Evolutionary conservation across 1,140 invertebrate species (phyloP).

Genomic region (Diorhabda carinulata): DNA sequence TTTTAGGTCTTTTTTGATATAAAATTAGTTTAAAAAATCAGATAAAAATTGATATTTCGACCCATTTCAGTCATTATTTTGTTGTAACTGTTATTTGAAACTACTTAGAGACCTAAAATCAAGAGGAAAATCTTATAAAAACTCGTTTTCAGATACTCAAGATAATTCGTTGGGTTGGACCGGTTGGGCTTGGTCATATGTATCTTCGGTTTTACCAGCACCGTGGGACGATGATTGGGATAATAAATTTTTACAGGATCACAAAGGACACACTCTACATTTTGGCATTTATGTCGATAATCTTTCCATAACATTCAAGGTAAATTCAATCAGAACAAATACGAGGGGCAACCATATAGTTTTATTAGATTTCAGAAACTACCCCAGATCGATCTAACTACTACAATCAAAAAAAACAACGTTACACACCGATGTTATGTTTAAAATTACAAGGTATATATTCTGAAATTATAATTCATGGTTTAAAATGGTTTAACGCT

Average conservation of each 20-base stretch:
- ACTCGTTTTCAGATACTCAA: constrained; percentile 24
- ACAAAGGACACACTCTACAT: constrained; percentile 38
- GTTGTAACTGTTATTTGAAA: too few species aligned
- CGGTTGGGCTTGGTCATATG: constrained; percentile 47
- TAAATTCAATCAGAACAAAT: constrained; percentile 14
- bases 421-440: constrained; percentile 42
- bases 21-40: too few species aligned
- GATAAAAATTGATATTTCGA: too few species aligned
- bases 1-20: too few species aligned
- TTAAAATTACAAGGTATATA: constrained; percentile 43
- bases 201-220: constrained; percentile 42
- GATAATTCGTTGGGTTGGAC: constrained; percentile 38
- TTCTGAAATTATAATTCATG: constrained; percentile 39
- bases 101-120: too few species aligned
- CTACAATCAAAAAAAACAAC: constrained; percentile 42
- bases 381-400: constrained; percentile 36
- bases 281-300: constrained; percentile 46
- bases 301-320: constrained; percentile 45
- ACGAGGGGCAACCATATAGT: neutral
- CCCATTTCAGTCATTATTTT: too few species aligned
- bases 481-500: constrained; percentile 41
- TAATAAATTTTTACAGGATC: constrained; percentile 29
- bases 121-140: too few species aligned
- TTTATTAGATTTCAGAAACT: constrained; percentile 41
- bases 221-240: constrained; percentile 40